A percentile compares a stretch with the other conserved stretches of the same genome.
Evolutionary conservation across 2,888 invertebrate species (phyloP).

Genomic region (Bellardia pandia): DNA sequence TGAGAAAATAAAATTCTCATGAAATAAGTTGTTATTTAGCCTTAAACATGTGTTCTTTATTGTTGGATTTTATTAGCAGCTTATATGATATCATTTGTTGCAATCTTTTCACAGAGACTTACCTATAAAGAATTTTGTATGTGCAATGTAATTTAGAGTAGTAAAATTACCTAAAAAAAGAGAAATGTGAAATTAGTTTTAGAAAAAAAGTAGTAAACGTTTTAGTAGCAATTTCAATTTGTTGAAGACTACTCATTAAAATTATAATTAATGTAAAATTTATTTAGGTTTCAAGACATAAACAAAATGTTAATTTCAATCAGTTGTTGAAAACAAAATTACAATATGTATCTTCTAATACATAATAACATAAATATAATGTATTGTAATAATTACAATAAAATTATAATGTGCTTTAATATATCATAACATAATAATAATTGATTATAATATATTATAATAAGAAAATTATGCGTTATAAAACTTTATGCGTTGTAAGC

Average conservation of each 20-base stretch:
- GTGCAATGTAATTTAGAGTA: not conserved
- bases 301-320: no score
- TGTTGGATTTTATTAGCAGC: not conserved
- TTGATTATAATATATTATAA: not conserved
- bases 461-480: not conserved
- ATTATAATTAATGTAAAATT: no score
- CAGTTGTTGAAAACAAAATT: no score
- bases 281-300: no score
- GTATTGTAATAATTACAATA: no score
- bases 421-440: not conserved
- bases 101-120: not conserved
- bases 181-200: no score
- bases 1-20: not conserved
- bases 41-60: not conserved
- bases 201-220: no score
- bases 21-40: not conserved
- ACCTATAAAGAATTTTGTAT: not conserved
- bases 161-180: no score
- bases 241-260: no score
- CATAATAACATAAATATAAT: not conserved
- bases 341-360: no score
- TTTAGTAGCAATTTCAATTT: no score
- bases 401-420: not conserved
- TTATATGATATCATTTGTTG: slow-evolving; percentile 2
- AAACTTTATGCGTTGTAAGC: not conserved